These are phyloP conservation scores for Apostichopus parvimensis DNA, from an alignment of 35 echinoderm and acorn worm genomes.

Conservation along the genomic window DNA sequence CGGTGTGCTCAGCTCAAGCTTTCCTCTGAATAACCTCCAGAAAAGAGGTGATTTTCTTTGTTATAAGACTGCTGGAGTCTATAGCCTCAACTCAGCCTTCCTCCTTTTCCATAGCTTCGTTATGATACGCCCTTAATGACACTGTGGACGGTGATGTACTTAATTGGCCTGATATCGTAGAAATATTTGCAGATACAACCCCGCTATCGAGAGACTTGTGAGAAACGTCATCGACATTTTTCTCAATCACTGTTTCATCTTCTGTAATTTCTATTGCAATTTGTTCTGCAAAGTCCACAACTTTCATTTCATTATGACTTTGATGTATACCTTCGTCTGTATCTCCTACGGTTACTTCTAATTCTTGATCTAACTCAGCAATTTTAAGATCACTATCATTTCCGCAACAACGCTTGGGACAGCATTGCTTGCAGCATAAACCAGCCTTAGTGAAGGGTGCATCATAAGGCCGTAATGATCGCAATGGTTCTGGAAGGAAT, in stretches of 20 bases:
- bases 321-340: background rate
- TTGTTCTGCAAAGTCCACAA: background rate
- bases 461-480: slow-evolving; percentile 80
- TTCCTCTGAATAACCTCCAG: background rate
- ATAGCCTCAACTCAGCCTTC: background rate
- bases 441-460: slow-evolving; percentile 11
- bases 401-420: slow-evolving; percentile 7
- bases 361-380: background rate
- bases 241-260: background rate
- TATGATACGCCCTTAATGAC: background rate
- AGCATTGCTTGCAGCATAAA: slow-evolving; percentile 28
- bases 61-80: too few species aligned
- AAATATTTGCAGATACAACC: slow-evolving; percentile 2
- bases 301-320: background rate
- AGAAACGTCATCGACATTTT: background rate
- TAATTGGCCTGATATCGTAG: slow-evolving; percentile 44
- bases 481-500: slow-evolving; percentile 70
- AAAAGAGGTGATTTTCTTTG: background rate
- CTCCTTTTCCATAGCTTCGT: background rate
- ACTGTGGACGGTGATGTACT: slow-evolving; percentile 1
- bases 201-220: slow-evolving; percentile 5
- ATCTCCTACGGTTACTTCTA: background rate
- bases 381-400: background rate
- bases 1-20: too few species aligned
- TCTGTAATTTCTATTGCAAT: slow-evolving; percentile 1